Conservation (phyloP, 2,888 invertebrate genomes). For the Bombylius discolor region DNA sequence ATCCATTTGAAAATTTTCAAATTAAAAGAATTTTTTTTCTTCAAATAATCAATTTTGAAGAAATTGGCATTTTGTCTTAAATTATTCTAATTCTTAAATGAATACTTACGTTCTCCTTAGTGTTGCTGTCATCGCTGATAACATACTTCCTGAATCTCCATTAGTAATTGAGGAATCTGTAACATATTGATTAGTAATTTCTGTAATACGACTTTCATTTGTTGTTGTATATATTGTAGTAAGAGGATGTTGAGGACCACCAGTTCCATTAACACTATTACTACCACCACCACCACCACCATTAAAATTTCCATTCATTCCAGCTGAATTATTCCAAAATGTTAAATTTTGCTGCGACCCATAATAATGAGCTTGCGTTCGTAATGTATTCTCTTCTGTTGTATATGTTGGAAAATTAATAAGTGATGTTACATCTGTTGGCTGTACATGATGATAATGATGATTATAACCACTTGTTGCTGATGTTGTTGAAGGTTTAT, state of each 20-base stretch:
- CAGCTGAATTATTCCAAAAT: conserved; percentile 8
- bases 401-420: conserved; percentile 8
- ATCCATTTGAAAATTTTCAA: not conserved
- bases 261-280: conserved; percentile 4
- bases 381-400: conserved; percentile 4
- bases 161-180: not conserved
- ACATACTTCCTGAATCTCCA: not conserved
- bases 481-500: conserved; percentile 3
- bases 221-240: not conserved
- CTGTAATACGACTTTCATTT: not conserved
- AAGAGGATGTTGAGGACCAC: not conserved
- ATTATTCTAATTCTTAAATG: too few species aligned
- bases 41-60: too few species aligned
- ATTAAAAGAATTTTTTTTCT: not conserved
- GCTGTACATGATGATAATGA: not conserved
- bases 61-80: too few species aligned
- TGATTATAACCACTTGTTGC: conserved; percentile 1
- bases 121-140: not conserved
- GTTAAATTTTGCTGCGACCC: conserved; percentile 16
- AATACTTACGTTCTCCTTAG: not conserved
- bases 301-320: conserved; percentile 5
- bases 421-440: conserved; percentile 4
- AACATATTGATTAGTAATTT: conserved; percentile 7
- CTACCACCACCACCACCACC: conserved; percentile 1
- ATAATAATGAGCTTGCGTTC: conserved; percentile 9